Base-by-base conservation (phyloP, 2,113 vertebrate species). In the Hirundichthys speculiger region DNA sequence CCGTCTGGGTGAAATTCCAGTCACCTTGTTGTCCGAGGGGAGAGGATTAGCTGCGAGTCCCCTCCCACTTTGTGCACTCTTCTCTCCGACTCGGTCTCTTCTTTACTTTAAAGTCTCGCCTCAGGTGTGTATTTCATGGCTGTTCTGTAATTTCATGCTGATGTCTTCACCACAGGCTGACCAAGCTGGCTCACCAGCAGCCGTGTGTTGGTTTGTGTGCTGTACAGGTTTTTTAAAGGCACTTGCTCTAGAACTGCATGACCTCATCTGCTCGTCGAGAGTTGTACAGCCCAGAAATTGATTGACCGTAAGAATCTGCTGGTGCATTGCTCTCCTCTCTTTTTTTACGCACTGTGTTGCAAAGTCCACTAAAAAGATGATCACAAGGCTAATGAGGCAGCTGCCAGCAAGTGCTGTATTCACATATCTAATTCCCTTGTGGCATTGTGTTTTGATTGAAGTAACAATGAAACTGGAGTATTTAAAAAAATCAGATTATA, bases 61-160 rank as follows among this genome's bases (percentile, higher is more conserved):
- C 61, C 62, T 57, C 72, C 65, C 61, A 50, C 58, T 25, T 13
- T 19, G 45, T 45, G 25, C 1, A 6, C 43, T 19, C 43, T 54
- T 46, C 60, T 45, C 51, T 77, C 48, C 13, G 56, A 83, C 80
- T 70, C 63, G 65, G 41, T 48, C 55, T 46, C n/a, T 13, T 13
- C 12, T 39, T 62, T 60, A 41, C 71, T 69, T 71, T 77, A 49
- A 60, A 79, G 65, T 53, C 71, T 71, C 34, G 53, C 69, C 69
- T 60, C 53, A 58, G 64, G 84, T 88, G 82, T 76, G 86, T 88
- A 84, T 87, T 91, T 88, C 80, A 91, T 79, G 62, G 56, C 19
- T 21, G 64, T 50, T 89, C 88, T 93, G 89, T 87, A 90, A 92
- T 92, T 90, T 80, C 86, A 92, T 68, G 64, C 86, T 61, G 63